Evolutionary conservation across 2,113 vertebrate species (phyloP), one percentile per base, ranked within the genome.

Genomic region (Pelecanoides urinatrix): DNA sequence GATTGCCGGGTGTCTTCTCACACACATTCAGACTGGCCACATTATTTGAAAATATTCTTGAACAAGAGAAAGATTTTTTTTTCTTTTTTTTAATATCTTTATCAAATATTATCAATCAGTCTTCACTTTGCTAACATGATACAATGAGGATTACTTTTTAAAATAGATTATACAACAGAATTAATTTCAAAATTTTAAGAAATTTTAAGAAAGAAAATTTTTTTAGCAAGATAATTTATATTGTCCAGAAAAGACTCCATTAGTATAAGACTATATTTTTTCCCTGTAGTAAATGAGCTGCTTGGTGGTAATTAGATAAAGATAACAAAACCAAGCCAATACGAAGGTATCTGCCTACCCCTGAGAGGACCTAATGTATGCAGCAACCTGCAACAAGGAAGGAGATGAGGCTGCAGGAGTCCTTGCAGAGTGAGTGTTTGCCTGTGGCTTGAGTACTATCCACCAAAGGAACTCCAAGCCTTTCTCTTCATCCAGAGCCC

Each of bases 41-140:
- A 40, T 65, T 87, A 81, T 76, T 94, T 93, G 67, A 77, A 90
- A 91, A 59, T 89, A 87, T 78, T 79, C 95, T 91, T 56, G 66
- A 81, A 63, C 26, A 68, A 59, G 38, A 95, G 79, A 91, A 90
- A 56, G 34, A 84, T 45, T 71, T 40, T 13, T 40, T 50, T 61
- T 88, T 88, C 66, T 52, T 62, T 66, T 74, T 85, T 85, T 90
- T 47, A 78, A 58, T 32, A 71, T 66, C 29, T 79, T 92, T 83
- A 83, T 79, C 50, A 80, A 67, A 63, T 59, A 82, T 23, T 80
- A 29, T 58, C 13, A 26, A 38, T 29, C 40, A 52, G 22, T 66
- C 49, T n/a, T 72, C 10, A 0, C 53, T 87, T 82, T 63, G 40
- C 55, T 58, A 15, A 29, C 8, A 12, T 10, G 20, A 10, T 40